phyloP scores from a whole-genome alignment of 2,797 vertebrate genomes.

The Pantherophis vulpinus region DNA sequence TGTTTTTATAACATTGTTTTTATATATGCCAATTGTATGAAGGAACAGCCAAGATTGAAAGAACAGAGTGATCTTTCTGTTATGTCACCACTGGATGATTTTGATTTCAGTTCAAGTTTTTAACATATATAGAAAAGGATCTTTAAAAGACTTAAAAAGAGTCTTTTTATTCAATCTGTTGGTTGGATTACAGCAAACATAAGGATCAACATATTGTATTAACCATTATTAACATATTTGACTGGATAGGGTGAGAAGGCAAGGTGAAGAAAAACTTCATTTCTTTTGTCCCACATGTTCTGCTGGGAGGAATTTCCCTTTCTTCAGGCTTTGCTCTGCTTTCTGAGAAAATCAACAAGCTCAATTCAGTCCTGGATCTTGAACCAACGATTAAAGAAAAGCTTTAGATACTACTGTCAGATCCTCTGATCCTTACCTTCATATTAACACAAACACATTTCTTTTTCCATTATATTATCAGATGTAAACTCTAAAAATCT shows the following conservation, averaged over 20 bases:
- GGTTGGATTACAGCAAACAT: neutral
- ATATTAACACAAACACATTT: neutral
- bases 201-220: neutral
- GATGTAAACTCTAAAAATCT: neutral
- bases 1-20: neutral
- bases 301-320: neutral
- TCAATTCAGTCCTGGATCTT: neutral
- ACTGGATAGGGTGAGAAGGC: neutral
- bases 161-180: neutral
- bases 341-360: neutral
- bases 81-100: neutral
- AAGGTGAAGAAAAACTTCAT: neutral
- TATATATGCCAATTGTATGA: neutral
- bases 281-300: neutral
- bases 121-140: neutral
- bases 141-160: neutral
- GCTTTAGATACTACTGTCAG: neutral
- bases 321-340: neutral
- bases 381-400: neutral
- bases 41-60: neutral
- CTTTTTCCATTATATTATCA: neutral
- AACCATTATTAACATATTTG: neutral
- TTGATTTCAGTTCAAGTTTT: neutral
- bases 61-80: neutral
- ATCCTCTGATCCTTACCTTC: neutral